phyloP scores from a whole-genome alignment of 2,888 invertebrate species.

The Pterobdella sp. region DNA sequence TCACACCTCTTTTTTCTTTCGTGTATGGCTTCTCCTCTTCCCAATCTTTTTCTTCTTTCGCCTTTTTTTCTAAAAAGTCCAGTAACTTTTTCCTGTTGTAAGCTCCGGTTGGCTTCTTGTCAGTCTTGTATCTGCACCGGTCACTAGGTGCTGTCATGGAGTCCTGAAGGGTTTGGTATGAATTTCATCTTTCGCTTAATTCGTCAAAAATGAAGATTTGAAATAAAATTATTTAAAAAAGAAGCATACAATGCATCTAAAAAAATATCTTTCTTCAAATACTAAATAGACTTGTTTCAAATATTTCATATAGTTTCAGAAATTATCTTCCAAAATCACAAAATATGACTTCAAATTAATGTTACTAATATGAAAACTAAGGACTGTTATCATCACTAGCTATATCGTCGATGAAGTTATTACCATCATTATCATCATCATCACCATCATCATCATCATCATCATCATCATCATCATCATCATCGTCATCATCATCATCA shows the following conservation, averaged over 20 bases:
- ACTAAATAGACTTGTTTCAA: too few species aligned
- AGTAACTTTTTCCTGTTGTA: constrained; percentile 69
- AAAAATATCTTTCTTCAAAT: too few species aligned
- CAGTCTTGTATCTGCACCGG: constrained; percentile 89
- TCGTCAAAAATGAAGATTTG: too few species aligned
- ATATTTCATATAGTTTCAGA: too few species aligned
- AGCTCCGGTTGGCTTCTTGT: constrained; percentile 89
- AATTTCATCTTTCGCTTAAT: too few species aligned
- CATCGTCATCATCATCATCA: constrained; percentile 24
- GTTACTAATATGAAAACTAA: too few species aligned
- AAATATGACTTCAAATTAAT: too few species aligned
- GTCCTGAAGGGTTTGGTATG: constrained; percentile 62
- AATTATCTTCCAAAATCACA: too few species aligned
- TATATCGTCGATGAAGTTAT: too few species aligned
- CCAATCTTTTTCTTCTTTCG: constrained; percentile 92
- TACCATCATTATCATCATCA: too few species aligned
- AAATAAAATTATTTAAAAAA: neutral
- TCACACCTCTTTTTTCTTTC: constrained; percentile 70
- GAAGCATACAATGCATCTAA: neutral
- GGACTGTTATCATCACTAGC: too few species aligned
- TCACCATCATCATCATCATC: too few species aligned
- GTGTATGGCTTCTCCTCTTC: constrained; percentile 90
- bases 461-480: constrained; percentile 32
- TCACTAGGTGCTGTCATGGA: constrained; percentile 90
- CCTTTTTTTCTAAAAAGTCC: constrained; percentile 71